Evolutionary conservation across 2,888 invertebrate species (phyloP).

Genomic region (Polyommatus iphigenia): DNA sequence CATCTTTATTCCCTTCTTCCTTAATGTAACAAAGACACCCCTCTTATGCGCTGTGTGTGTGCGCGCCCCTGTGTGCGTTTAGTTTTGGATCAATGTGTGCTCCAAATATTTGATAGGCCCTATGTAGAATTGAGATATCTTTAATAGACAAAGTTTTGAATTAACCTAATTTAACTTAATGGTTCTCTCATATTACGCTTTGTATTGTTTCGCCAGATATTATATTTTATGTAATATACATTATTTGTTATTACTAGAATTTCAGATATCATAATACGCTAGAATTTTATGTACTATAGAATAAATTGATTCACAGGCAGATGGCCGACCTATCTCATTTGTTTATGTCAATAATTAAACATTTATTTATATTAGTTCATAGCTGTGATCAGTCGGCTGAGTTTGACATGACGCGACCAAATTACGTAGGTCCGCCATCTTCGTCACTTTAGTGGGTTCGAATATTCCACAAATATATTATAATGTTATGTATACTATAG

Average conservation of each 20-base stretch:
- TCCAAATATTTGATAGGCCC: constrained; percentile 77
- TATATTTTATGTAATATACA: not conserved
- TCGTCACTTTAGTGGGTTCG: too few species aligned
- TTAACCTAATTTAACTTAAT: not conserved
- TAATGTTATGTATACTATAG: not conserved
- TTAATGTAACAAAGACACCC: constrained; percentile 80
- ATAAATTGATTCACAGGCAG: too few species aligned
- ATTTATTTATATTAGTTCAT: too few species aligned
- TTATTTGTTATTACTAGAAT: not conserved
- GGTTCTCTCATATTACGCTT: not conserved
- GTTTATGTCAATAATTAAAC: too few species aligned
- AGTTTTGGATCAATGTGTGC: constrained; percentile 54
- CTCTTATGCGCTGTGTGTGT: constrained; percentile 71
- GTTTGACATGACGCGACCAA: too few species aligned
- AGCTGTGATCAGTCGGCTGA: too few species aligned
- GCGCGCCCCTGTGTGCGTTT: constrained; percentile 63
- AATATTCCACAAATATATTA: too few species aligned
- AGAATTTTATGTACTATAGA: not conserved
- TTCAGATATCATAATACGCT: not conserved
- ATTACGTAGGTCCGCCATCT: too few species aligned
- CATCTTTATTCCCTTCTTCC: constrained; percentile 76
- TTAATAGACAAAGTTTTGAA: constrained; percentile 28
- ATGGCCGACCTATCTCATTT: too few species aligned
- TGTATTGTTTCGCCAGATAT: not conserved
- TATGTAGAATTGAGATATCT: constrained; percentile 57